Percentiles rank a stretch among this genome's conserved stretches.
Conservation (phyloP, 2,888 invertebrate genomes). For the Platynereis dumerilii region DNA sequence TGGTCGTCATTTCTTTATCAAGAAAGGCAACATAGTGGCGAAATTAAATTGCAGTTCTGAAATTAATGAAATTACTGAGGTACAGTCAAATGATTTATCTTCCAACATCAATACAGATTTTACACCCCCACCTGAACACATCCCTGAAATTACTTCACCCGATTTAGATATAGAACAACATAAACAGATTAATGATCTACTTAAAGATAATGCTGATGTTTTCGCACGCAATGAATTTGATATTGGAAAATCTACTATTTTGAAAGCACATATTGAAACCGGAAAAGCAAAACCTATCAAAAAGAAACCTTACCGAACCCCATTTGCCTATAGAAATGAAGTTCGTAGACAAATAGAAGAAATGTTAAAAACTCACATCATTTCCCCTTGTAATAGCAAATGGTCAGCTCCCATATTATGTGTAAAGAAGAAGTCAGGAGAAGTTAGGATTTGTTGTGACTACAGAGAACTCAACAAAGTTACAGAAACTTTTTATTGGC, state of each 20-base stretch:
- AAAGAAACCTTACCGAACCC: slow-evolving; percentile 5
- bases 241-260: not conserved
- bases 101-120: no score
- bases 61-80: no score
- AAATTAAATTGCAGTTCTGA: no score
- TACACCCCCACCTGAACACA: no score
- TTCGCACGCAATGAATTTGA: no score
- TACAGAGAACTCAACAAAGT: not conserved
- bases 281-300: not conserved
- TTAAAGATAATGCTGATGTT: no score
- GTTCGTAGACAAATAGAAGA: not conserved
- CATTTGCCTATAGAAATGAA: slow-evolving; percentile 4
- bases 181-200: no score
- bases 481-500: not conserved
- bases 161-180: no score
- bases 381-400: not conserved
- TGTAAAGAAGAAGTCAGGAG: not conserved
- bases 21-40: no score
- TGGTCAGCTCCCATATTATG: not conserved
- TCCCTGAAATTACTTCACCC: no score
- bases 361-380: not conserved
- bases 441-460: not conserved
- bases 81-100: no score
- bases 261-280: not conserved
- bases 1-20: no score